Conservation (phyloP, 2,797 vertebrate genomes). For the Vultur gryphus region DNA sequence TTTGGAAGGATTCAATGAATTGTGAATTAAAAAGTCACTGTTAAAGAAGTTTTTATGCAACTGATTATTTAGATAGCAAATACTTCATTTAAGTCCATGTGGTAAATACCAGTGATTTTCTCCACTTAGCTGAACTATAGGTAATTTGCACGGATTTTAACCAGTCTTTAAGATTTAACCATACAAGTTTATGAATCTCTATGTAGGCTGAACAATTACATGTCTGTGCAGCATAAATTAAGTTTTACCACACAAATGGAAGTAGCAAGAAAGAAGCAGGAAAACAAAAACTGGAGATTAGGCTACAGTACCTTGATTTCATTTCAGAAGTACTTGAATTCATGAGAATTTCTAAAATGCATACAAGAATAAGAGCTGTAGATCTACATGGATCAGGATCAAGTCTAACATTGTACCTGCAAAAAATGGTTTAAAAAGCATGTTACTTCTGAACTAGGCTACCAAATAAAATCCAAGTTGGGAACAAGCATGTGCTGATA, state of each 20-base stretch:
- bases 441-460: background rate
- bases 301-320: slow-evolving; percentile 82
- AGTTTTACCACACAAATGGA: background rate
- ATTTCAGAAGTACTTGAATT: slow-evolving; percentile 81
- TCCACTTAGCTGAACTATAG: background rate
- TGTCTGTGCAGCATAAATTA: background rate
- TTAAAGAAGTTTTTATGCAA: background rate
- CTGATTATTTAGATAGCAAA: background rate
- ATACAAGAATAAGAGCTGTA: slow-evolving; percentile 79
- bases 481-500: background rate
- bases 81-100: background rate
- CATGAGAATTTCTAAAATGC: slow-evolving; percentile 83
- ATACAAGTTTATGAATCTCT: background rate
- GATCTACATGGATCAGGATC: slow-evolving; percentile 90
- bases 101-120: background rate
- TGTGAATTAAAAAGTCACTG: background rate
- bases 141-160: background rate
- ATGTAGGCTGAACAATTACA: background rate
- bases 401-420: slow-evolving; percentile 84
- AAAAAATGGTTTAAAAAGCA: background rate
- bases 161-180: background rate
- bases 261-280: background rate
- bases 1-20: background rate
- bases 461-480: background rate
- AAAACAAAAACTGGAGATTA: background rate